Percentiles rank a stretch among this genome's conserved stretches.
phyloP scores from a whole-genome alignment of 2,113 vertebrate genomes.

The Egretta garzetta region DNA sequence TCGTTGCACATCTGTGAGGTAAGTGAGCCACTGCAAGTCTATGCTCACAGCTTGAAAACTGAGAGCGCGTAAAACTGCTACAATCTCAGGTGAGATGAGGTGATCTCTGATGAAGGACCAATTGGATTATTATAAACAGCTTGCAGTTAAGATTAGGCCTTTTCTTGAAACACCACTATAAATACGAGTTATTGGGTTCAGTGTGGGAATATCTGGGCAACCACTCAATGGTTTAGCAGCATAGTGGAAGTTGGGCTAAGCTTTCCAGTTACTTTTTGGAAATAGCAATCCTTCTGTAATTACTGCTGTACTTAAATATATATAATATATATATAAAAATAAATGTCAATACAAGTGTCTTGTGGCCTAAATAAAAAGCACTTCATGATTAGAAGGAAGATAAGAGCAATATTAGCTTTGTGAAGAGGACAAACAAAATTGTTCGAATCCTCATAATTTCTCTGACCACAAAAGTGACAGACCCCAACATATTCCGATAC shows the following conservation, averaged over 20 bases:
- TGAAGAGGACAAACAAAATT: neutral
- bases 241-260: neutral
- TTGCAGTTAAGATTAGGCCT: neutral
- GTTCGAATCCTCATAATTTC: conserved; percentile 2
- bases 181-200: neutral
- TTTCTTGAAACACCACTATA: neutral
- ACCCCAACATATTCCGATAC: conserved; percentile 42
- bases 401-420: neutral
- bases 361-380: neutral
- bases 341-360: neutral
- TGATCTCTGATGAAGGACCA: conserved; percentile 31
- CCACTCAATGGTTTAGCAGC: neutral
- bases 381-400: neutral
- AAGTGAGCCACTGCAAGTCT: neutral
- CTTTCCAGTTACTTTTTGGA: neutral
- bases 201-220: neutral
- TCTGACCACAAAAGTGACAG: conserved; percentile 19
- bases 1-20: neutral
- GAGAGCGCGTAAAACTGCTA: neutral
- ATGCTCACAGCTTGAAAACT: neutral
- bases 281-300: neutral
- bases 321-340: too few relatives aligned
- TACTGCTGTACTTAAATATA: neutral
- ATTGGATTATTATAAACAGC: conserved; percentile 59
- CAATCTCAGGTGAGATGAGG: conserved; percentile 18